These are phyloP conservation scores for Fulmarus glacialis DNA, from an alignment of 2,113 vertebrate genomes.

Conservation along the genomic window DNA sequence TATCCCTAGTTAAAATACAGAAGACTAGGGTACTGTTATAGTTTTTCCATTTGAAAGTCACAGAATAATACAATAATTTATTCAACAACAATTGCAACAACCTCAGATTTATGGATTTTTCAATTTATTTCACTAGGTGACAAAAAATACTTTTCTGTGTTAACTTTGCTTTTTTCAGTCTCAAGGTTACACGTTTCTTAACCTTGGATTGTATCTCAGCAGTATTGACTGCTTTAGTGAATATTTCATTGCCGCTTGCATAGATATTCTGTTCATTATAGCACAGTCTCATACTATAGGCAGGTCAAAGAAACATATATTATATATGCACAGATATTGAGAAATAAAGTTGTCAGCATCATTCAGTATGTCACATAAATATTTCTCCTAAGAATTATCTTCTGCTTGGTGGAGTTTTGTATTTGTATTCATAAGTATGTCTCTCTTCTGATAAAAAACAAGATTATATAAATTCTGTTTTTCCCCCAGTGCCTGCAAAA, in stretches of 20 bases:
- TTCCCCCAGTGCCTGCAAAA: background rate
- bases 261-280: conserved; percentile 10
- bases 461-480: conserved; percentile 31
- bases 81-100: background rate
- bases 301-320: conserved; percentile 24
- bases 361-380: conserved; percentile 43
- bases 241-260: conserved; percentile 28
- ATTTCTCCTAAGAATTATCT: conserved; percentile 46
- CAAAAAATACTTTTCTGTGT: background rate
- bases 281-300: background rate
- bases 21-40: background rate
- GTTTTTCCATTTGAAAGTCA: background rate
- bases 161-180: background rate
- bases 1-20: background rate
- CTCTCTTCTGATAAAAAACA: conserved; percentile 23
- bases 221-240: conserved; percentile 17
- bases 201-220: conserved; percentile 12
- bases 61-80: background rate
- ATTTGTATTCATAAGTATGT: conserved; percentile 44
- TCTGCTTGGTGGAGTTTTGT: background rate
- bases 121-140: conserved; percentile 2
- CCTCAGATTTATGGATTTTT: background rate
- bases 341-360: conserved; percentile 51
- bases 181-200: background rate
- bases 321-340: conserved; percentile 21